Conservation (phyloP, 2,113 vertebrate genomes). For the Noturus placidus region DNA sequence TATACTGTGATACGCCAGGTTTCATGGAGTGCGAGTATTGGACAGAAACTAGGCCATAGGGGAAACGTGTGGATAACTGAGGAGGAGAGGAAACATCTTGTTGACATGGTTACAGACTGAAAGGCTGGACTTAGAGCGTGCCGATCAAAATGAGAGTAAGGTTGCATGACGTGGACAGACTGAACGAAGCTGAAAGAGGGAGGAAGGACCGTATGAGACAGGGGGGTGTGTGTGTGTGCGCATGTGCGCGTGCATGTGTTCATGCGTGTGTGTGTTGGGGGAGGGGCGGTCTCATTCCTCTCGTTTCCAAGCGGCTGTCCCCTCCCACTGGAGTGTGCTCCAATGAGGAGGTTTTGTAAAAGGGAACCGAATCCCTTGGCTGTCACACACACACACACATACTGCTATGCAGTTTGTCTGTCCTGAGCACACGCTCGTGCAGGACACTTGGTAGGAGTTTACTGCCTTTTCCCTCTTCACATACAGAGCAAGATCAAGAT, state of each 20-base stretch:
- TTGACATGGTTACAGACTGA: constrained; percentile 42
- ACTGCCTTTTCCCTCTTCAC: background rate
- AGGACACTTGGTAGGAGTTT: constrained; percentile 21
- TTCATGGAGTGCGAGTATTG: background rate
- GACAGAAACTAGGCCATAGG: background rate
- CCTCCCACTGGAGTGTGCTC: constrained; percentile 67
- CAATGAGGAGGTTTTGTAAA: constrained; percentile 72
- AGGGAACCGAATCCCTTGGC: constrained; percentile 68
- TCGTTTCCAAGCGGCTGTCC: constrained; percentile 57
- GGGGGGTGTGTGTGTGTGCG: constrained; percentile 3
- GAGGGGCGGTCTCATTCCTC: constrained; percentile 48
- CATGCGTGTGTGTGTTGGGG: constrained; percentile 28
- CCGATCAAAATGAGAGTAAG: constrained; percentile 39
- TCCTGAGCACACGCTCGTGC: constrained; percentile 9
- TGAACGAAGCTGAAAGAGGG: constrained; percentile 6
- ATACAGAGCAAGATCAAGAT: constrained; percentile 36
- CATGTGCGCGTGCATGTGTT: constrained; percentile 6
- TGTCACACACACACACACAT: constrained; percentile 37
- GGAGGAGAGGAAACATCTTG: constrained; percentile 31
- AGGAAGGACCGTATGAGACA: constrained; percentile 12
- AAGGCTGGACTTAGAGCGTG: constrained; percentile 10
- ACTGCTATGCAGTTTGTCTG: constrained; percentile 43
- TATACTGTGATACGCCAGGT: background rate
- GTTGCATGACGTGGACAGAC: constrained; percentile 7
- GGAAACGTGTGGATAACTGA: background rate